A percentile compares a stretch with the other conserved stretches of the same genome.
These are phyloP conservation scores for Caerostris extrusa DNA, from an alignment of 1,140 invertebrate genomes.

Conservation along the genomic window DNA sequence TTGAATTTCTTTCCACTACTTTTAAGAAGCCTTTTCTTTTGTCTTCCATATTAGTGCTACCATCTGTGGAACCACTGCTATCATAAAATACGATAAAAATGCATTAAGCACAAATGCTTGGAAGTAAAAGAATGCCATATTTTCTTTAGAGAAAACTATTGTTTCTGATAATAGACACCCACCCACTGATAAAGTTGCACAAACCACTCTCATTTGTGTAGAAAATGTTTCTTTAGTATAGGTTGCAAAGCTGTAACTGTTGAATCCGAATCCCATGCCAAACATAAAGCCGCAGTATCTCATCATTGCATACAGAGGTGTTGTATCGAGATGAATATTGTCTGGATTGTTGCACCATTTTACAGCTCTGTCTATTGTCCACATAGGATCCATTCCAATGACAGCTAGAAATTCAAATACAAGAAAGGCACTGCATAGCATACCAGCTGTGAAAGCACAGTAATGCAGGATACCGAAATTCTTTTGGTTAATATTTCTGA, in stretches of 20 bases:
- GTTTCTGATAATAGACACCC: conserved; percentile 77
- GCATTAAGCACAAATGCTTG: conserved; percentile 78
- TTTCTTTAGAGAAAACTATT: conserved; percentile 77
- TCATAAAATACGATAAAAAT: conserved; percentile 78
- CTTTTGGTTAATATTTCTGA: conserved; percentile 79
- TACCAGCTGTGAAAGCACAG: conserved; percentile 74
- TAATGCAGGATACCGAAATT: conserved; percentile 78
- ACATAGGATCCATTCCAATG: conserved; percentile 83
- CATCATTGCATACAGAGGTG: conserved; percentile 84
- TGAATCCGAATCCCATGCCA: conserved; percentile 81
- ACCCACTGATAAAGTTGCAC: conserved; percentile 75
- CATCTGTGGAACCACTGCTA: conserved; percentile 78
- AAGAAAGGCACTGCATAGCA: conserved; percentile 79
- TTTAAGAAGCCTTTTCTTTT: conserved; percentile 44
- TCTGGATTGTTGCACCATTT: conserved; percentile 84
- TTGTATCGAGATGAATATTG: conserved; percentile 84
- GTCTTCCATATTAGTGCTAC: conserved; percentile 27
- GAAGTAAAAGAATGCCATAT: conserved; percentile 77
- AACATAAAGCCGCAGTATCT: conserved; percentile 81
- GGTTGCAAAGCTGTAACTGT: conserved; percentile 75
- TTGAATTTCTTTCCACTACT: no score
- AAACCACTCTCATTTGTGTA: conserved; percentile 60
- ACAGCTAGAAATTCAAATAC: conserved; percentile 80
- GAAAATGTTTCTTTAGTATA: conserved; percentile 43
- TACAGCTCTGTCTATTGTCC: conserved; percentile 84